Base-by-base conservation (phyloP, 2,113 vertebrate genomes). In the Syngnathoides biaculeatus region DNA sequence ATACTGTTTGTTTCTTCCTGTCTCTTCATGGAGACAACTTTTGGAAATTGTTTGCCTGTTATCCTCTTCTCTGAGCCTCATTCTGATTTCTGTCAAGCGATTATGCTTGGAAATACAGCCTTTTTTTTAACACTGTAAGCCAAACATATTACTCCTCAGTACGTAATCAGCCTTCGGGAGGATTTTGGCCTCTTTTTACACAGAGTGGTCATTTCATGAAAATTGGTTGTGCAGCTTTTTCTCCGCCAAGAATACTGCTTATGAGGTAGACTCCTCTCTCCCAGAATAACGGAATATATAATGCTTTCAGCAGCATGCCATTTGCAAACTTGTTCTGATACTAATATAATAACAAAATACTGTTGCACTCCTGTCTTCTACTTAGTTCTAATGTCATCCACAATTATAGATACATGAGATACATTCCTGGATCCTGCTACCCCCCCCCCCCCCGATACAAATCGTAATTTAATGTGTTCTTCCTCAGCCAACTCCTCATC, bases 31-130 rank as follows among this genome's bases (percentile, higher is more conserved):
- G 61, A 80, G 71, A 45, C 48, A 60, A 64, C 73, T 76, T 68
- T 64, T 72, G 79, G 82, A 73, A 86, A 64, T 80, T 62, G 64
- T 62, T 53, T 53, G 81, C 81, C 82, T 76, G 75, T 81, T 74
- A 71, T 75, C 73, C 77, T 74, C 39, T 65, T 42, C 53, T 71
- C 72, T 19, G 20, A 74, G 77, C 73, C 68, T 56, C 67, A 14
- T 73, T 83, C 73, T 74, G 73, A 74, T 83, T 79, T 77, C 77
- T 72, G 69, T 69, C 62, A 63, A 77, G 77, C 53, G 24, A 47
- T 52, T 38, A 68, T 63, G 70, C 71, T 70, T 66, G 55, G 57
- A 77, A 67, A 66, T 68, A 63, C 69, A 84, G 81, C 64, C 78
- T 68, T 78, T 85, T 82, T 47, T 79, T 77, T 65, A 69, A 69